Percentiles rank a stretch among this genome's conserved stretches.
These are phyloP conservation scores for Drosophila mauritiana DNA, from an alignment of 1,140 invertebrate species.

Conservation along the genomic window DNA sequence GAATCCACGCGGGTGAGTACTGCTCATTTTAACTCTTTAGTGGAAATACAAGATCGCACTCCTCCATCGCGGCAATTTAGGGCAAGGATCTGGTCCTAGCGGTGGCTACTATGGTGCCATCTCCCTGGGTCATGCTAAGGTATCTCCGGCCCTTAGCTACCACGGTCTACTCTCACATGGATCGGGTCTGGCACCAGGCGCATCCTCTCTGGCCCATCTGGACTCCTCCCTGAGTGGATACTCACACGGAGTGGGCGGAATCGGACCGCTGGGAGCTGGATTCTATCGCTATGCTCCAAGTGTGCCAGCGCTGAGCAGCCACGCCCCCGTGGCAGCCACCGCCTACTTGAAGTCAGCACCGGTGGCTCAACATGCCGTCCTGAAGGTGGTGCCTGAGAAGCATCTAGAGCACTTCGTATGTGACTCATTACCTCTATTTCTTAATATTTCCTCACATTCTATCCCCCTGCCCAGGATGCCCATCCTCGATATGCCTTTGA, in stretches of 20 bases:
- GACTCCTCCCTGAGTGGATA: slow-evolving; percentile 63
- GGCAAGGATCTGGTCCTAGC: slow-evolving; percentile 33
- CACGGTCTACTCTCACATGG: slow-evolving; percentile 60
- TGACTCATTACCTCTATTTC: slow-evolving; percentile 2
- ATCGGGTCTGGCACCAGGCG: slow-evolving; percentile 12
- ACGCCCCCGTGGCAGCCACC: slow-evolving; percentile 55
- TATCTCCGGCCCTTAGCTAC: slow-evolving; percentile 68
- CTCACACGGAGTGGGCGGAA: slow-evolving; percentile 64
- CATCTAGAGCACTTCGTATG: slow-evolving; percentile 87
- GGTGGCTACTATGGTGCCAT: slow-evolving; percentile 75
- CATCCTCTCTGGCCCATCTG: slow-evolving; percentile 32
- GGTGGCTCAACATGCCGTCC: slow-evolving; percentile 62
- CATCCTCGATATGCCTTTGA: slow-evolving; percentile 90
- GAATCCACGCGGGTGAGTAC: slow-evolving; percentile 48
- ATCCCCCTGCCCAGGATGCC: slow-evolving; percentile 84
- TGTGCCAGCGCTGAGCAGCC: slow-evolving; percentile 54
- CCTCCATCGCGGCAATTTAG: slow-evolving; percentile 38
- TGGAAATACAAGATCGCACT: neutral
- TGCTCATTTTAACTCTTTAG: no score
- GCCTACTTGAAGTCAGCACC: slow-evolving; percentile 76
- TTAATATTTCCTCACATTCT: neutral
- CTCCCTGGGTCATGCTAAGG: slow-evolving; percentile 58
- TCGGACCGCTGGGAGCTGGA: slow-evolving; percentile 67
- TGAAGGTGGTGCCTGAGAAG: slow-evolving; percentile 86
- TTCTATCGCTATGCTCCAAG: slow-evolving; percentile 79